Base-by-base conservation (phyloP, 1,140 invertebrate species). In the Carposina sasakii region DNA sequence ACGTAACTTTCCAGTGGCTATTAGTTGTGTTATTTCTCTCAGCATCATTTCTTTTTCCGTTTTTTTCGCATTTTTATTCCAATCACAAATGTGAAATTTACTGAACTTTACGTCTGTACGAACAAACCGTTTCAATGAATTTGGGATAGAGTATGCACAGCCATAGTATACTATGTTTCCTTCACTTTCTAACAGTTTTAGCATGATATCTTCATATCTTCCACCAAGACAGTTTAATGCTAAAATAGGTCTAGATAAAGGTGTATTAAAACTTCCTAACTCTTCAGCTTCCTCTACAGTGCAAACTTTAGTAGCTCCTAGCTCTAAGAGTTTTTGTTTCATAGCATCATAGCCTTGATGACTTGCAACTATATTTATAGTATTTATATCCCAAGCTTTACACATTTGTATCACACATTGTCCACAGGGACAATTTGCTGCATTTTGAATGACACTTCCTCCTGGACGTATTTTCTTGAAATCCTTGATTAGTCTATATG, bases 191-290 rank as follows among this genome's bases (percentile, higher is more conserved):
- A 98, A 77, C 61, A 92, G 86, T 37, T 92, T 88, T 16, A 94
- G 69, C 49, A 98, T 82, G 61, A 97, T 93, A n/a, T 94, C 88
- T 24, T 93, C 92, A 82, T 89, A 94, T 75, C 94, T 91, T 1
- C 98, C 97, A 20, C 97, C 96, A 24, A 99, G 91, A 82, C 97
- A 97, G 79, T 99, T 99, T 6, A 99, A 83, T 3, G 92, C 97
- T 39, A 99, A 85, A 66, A 91, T 91, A 28, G 96, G 95, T 62
- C 88, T 87, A 2, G 88, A 81, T 20, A 91, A 46, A 52, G 88
- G 85, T 40, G 67, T 87, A 70, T 92, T 91, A 62, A 94, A 94
- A 33, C 90, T 76, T 44, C 89, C 79, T 0, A 91, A 89, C 20
- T 76, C 88, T 65, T 91, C 86, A 16, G 96, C 81, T 79, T 98